Evolutionary conservation across 2,888 invertebrate genomes (phyloP), one percentile per base, ranked within the genome.

Genomic region (Cactoblastis cactorum): DNA sequence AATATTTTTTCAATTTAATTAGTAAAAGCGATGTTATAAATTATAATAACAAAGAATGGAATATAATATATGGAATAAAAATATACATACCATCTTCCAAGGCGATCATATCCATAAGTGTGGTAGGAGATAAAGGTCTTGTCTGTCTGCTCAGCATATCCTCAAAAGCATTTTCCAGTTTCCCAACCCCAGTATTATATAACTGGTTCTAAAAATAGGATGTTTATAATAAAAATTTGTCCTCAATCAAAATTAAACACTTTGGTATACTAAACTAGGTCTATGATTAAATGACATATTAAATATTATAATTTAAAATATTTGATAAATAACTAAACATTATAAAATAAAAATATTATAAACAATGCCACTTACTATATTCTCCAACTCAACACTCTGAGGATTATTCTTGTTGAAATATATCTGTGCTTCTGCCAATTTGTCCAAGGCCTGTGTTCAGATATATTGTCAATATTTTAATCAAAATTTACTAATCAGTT

Each of bases 321-420:
- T n/a, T n/a, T n/a, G n/a, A n/a, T n/a, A n/a, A n/a, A n/a, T 24
- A 49, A 38, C 41, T 24, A 11, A n/a, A 11, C 19, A 35, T 15
- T 22, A 22, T 22, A 22, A 22, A 22, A 22, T 4, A 22, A 5
- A 4, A 5, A 22, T 3, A 4, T 22, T 22, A 5, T 22, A 28
- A 28, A 56, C 2, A n/a, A 34, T 12, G 12, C 8, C 8, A 91
- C 94, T 89, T 83, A 96, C 96, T 61, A 98, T 95, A 86, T 98
- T 98, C 72, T 97, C 96, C 49, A 98, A 81, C 80, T 98, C 98
- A 18, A 97, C 96, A 77, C 97, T 97, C 69, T 96, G 96, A 0
- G 97, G 95, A 77, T 97, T 98, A 72, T 97, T 95, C 66, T 95
- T 95, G 67, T 96, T 94, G 80, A 98, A 98, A 79, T 98, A 98